Percentiles rank a stretch among this genome's conserved stretches.
phyloP scores from a whole-genome alignment of 2,113 vertebrate genomes.

The Dipodomys stephensi region DNA sequence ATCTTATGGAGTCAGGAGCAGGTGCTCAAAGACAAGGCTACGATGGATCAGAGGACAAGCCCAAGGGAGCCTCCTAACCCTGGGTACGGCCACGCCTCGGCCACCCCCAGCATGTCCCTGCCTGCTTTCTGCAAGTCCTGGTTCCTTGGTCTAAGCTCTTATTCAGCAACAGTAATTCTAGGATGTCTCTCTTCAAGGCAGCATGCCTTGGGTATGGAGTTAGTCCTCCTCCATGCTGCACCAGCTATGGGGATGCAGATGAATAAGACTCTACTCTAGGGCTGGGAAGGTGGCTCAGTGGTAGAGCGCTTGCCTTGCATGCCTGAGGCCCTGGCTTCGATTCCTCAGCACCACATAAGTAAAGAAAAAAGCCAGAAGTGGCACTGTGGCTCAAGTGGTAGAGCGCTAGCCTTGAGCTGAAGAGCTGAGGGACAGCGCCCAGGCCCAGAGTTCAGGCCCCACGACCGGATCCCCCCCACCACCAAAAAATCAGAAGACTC shows the following conservation, averaged over 20 bases:
- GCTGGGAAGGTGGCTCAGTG: too few relatives aligned
- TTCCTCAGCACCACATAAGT: too few relatives aligned
- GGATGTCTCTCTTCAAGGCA: background rate
- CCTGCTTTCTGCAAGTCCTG: background rate
- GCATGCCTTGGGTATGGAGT: too few relatives aligned
- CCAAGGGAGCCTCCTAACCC: background rate
- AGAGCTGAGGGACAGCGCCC: too few relatives aligned
- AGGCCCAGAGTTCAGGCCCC: too few relatives aligned
- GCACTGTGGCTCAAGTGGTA: too few relatives aligned
- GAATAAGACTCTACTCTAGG: background rate
- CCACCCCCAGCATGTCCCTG: too few relatives aligned
- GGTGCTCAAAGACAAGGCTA: background rate
- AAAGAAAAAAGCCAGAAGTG: too few relatives aligned
- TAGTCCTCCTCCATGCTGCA: background rate
- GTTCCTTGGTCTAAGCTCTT: background rate
- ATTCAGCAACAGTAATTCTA: background rate
- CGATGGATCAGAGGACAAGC: background rate
- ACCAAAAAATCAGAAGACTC: background rate
- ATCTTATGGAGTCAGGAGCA: background rate
- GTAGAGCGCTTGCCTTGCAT: too few relatives aligned
- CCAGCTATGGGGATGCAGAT: background rate
- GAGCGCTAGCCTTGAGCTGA: too few relatives aligned
- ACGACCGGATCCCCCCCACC: too few relatives aligned
- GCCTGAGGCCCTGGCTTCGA: too few relatives aligned
- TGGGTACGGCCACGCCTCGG: background rate